Conservation (phyloP, 2,113 vertebrate species). For the Diadophis punctatus region DNA sequence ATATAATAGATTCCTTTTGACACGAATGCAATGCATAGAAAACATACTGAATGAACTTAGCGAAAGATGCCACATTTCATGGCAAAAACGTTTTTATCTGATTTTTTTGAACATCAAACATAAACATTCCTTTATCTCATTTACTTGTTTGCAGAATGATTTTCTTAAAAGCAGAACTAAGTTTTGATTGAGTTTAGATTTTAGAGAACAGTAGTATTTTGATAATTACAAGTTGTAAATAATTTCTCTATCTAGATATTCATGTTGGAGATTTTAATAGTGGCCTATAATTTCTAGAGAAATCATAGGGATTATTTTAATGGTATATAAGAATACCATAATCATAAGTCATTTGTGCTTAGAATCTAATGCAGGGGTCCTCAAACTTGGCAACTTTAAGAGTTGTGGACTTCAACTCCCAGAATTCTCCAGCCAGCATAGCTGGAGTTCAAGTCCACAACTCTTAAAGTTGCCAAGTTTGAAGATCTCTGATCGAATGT, state of each 20-base stretch:
- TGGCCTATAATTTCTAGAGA: neutral
- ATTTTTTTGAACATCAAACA: neutral
- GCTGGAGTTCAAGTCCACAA: too few relatives aligned
- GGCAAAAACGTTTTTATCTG: neutral
- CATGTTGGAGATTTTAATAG: neutral
- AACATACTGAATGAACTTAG: neutral
- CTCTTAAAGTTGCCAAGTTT: too few relatives aligned
- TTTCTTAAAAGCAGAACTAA: neutral
- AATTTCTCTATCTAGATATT: neutral
- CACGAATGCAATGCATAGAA: neutral
- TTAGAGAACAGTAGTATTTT: neutral
- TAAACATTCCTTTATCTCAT: neutral
- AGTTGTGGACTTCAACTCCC: too few relatives aligned
- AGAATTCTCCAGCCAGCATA: too few relatives aligned
- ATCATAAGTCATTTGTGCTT: neutral
- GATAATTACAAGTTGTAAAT: neutral
- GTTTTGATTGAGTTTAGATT: neutral
- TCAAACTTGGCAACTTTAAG: too few relatives aligned
- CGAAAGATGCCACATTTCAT: neutral
- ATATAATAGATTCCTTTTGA: neutral
- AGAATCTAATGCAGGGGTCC: fast-evolving
- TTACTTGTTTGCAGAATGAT: neutral
- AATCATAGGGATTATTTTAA: neutral
- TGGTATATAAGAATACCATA: neutral
- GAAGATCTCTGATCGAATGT: too few relatives aligned